Evolutionary conservation across 2,113 vertebrate genomes (phyloP).

Genomic region (Salminus brasiliensis): DNA sequence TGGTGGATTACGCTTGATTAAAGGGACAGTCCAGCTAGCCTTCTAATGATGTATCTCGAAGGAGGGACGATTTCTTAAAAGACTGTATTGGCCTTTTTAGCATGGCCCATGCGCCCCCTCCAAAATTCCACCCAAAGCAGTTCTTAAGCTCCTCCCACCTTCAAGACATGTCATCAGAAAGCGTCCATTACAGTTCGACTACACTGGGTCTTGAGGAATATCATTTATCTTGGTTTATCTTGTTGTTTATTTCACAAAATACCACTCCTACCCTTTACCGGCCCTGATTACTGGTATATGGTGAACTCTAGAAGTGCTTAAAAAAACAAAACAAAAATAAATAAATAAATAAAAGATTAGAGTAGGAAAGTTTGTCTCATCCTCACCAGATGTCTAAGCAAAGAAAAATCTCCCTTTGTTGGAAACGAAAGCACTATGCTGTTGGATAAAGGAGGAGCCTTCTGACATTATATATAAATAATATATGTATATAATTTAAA

Average conservation of each 20-base stretch:
- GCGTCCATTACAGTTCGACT: no score
- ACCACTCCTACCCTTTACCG: constrained; percentile 52
- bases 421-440: constrained; percentile 85
- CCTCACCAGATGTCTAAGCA: constrained; percentile 75
- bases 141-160: no score
- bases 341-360: constrained; percentile 57
- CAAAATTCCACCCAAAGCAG: no score
- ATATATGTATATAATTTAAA: constrained; percentile 79
- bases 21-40: no score
- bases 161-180: no score
- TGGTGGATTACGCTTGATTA: no score
- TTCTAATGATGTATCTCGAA: no score
- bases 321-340: constrained; percentile 38
- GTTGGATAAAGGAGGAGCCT: constrained; percentile 84
- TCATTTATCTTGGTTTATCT: not conserved
- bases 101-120: no score
- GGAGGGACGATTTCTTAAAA: no score
- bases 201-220: constrained; percentile 16
- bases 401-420: constrained; percentile 77
- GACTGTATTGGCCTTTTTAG: no score
- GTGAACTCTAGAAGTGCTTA: constrained; percentile 76
- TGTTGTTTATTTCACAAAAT: constrained; percentile 55
- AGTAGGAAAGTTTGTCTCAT: constrained; percentile 77
- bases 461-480: constrained; percentile 81
- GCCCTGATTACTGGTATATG: constrained; percentile 53